Base-by-base conservation (phyloP, 2,797 vertebrate genomes). In the Rhynchotus rufescens region DNA sequence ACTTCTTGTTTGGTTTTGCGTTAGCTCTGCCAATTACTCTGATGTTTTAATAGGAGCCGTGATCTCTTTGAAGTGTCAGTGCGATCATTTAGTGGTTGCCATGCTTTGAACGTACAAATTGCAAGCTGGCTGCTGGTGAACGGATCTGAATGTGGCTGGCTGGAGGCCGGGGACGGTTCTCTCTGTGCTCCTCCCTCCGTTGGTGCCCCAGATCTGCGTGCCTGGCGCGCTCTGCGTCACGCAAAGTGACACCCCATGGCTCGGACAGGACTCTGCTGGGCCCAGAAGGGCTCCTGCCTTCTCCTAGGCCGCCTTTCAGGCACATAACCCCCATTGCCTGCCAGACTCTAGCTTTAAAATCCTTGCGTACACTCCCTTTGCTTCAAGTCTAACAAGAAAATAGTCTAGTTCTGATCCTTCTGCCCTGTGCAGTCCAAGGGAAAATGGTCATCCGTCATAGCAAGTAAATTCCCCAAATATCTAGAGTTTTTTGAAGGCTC, bases 361-460 rank as follows among this genome's bases (percentile, higher is more conserved):
- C 34, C 25, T 15, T 22, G 19, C 32, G 16, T 49, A 8, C 7
- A 25, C 36, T 51, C 7, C 65, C 65, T 68, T 68, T 68, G 45
- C 17, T 51, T 52, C 10, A 62, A 8, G 5, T 60, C 15, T 38
- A 22, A 32, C 45, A 84, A 28, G 5, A 26, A 49, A 42, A 8
- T 2, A 21, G 2, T 10, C 4, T 8, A 3, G 1, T 62, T 83
- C 28, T 81, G 20, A 28, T 54, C 12, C 6, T 52, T 28, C 21
- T 12, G 34, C 13, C n/a, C 1, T 3, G 6, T 44, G 34, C 12
- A 51, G 10, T 5, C 16, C 12, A 52, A 71, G 15, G 3, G 2
- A 56, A 22, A 64, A 80, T 54, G 20, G 25, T 15, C 8, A 15
- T 61, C 17, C 67, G 12, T 7, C 40, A 45, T 15, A 2, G 0